Evolutionary conservation across 1,140 invertebrate species (phyloP), one percentile per base, ranked within the genome.

Genomic region (Pissodes strobi): DNA sequence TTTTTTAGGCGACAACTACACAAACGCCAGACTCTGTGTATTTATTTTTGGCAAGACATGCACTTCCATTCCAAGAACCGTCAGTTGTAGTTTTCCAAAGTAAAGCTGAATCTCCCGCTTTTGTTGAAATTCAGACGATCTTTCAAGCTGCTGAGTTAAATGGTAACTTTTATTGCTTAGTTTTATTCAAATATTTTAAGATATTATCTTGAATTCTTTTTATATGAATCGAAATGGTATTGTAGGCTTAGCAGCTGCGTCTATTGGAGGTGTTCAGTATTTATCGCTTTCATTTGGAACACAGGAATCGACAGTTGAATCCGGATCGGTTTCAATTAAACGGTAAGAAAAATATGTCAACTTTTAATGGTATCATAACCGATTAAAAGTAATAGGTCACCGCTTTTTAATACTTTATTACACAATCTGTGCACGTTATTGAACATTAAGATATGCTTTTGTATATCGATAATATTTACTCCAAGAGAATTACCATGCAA

Each of bases 31-130:
- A 25, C n/a, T 43, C 38, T 17, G 34, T 62, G 1, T 62, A 30
- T 23, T 21, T 62, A 4, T 25, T 62, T 27, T 10, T 53, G 19
- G 49, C 34, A 6, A 27, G 19, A 6, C 13, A 34, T 18, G 12
- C 15, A n/a, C 9, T 1, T 12, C 18, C 9, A 6, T 51, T 30
- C 9, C 13, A 39, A 2, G 58, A 61, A 21, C 25, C 58, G 37
- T 46, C 19, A 18, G 13, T 61, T 19, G 39, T 30, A 15, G 39
- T 62, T 41, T 53, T 62, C 15, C 13, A 62, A 58, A 48, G 25
- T 21, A 10, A 2, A 4, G 23, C 0, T 2, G 43, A 27, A 46
- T 9, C 6, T 2, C 13, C 38, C 5, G 56, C 18, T 4, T 58
- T 58, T 19, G 13, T n/a, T 12, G 9, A 18, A 19, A 46, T 46